These are phyloP conservation scores for Anoura caudifer DNA, from an alignment of 2,113 vertebrate genomes.

Conservation along the genomic window DNA sequence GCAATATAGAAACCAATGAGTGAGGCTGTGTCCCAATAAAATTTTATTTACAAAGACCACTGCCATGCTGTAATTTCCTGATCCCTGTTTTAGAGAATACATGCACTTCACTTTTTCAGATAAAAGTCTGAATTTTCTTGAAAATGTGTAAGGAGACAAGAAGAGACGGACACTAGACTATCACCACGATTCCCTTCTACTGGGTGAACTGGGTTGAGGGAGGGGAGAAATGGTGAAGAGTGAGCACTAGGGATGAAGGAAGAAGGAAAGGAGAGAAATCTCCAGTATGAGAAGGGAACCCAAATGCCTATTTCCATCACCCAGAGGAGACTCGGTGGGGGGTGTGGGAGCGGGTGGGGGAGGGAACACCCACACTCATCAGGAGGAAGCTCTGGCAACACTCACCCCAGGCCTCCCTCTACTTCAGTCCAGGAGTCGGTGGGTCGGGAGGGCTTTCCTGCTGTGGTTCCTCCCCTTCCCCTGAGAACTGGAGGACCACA, in stretches of 20 bases:
- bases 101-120: neutral
- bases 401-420: neutral
- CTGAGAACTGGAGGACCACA: neutral
- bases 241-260: neutral
- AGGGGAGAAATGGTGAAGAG: neutral
- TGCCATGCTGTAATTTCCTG: neutral
- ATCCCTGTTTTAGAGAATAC: neutral
- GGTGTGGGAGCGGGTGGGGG: too few species aligned
- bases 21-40: conserved; percentile 12
- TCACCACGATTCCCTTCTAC: neutral
- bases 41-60: conserved; percentile 31
- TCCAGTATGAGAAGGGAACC: neutral
- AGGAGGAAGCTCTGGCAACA: neutral
- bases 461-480: neutral
- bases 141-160: neutral
- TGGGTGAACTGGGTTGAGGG: neutral
- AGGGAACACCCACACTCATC: neutral
- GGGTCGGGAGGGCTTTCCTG: neutral
- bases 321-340: neutral
- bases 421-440: neutral
- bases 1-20: neutral
- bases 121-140: neutral
- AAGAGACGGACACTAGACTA: neutral
- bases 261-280: neutral
- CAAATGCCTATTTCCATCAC: neutral